Base-by-base conservation (phyloP, 2,113 vertebrate species). In the Piaya cayana region DNA sequence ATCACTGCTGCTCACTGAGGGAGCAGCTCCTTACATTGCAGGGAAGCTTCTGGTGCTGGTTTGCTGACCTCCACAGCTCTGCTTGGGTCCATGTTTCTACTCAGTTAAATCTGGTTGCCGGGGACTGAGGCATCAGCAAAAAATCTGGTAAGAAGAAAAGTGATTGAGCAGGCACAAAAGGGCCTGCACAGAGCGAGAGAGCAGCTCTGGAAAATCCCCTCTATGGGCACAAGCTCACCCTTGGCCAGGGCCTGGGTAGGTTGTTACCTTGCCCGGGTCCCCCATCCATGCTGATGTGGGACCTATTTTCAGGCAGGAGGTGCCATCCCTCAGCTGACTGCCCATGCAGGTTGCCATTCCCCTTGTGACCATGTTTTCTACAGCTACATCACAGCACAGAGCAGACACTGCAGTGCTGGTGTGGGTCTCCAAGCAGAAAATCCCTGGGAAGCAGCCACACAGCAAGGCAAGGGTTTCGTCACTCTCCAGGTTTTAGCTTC, bases 1-100 rank as follows among this genome's bases (percentile, higher is more conserved):
- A 97, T 97, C 96, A 93, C 88, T 94, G 95, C 96, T 67, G 64
- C 80, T 96, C 80, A 90, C 80, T 96, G 88, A 23, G 3, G 53
- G 55, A 86, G 29, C 63, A 62, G 82, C 82, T 81, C 42, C 37
- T 65, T 20, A 32, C 9, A 1, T 56, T 12, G 23, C 84, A 78
- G 32, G 14, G 34, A 63, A 59, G 18, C 15, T 52, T 15, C 59
- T 20, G 26, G 37, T 32, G 34, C 88, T 19, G 17, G 5, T 47
- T 62, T 82, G 56, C 47, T 52, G 52, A 11, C 26, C 50, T 60
- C 52, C 5, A 5, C 53, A 62, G 74, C 65, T 71, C 70, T 59
- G 34, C 62, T 67, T 0, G 0, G n/a, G 32, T 45, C 43, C 20
- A 10, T 1, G 4, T 76, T 84, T 69, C 77, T 74, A 6, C n/a